These are phyloP conservation scores for Clupea harengus DNA, from an alignment of 2,113 vertebrate genomes.

Conservation along the genomic window DNA sequence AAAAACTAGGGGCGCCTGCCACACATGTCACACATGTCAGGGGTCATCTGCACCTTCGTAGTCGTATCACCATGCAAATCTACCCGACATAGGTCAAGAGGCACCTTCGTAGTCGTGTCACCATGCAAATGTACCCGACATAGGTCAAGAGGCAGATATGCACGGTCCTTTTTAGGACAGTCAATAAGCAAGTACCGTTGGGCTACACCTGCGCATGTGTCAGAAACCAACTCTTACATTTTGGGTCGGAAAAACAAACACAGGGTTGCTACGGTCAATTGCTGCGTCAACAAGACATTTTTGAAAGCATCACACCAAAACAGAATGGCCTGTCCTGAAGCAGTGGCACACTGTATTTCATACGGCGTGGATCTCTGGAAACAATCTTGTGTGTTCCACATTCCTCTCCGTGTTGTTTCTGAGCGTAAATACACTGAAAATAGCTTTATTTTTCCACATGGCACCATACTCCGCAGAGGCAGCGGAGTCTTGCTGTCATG, in stretches of 20 bases:
- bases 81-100: not conserved
- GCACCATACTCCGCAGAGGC: not conserved
- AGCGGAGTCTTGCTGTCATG: not conserved
- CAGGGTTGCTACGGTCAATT: not conserved
- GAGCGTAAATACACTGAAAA: not conserved
- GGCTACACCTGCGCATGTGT: not conserved
- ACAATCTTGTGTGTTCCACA: not conserved
- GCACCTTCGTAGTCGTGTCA: not conserved
- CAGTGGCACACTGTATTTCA: not conserved
- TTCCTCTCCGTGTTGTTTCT: not conserved
- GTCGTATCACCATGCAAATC: not conserved
- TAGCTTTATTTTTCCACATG: not conserved
- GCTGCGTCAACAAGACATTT: not conserved
- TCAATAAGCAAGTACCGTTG: not conserved
- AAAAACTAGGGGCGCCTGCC: not conserved
- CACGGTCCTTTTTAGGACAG: not conserved
- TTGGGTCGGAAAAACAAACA: slow-evolving; percentile 3
- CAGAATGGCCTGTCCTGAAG: not conserved
- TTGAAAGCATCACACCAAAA: not conserved
- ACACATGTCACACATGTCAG: no score
- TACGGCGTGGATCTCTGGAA: not conserved
- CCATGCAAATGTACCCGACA: not conserved
- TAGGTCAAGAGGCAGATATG: not conserved
- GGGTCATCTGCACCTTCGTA: not conserved
- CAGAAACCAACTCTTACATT: not conserved